Percentiles rank a stretch among this genome's conserved stretches.
Evolutionary conservation across 2,797 vertebrate genomes (phyloP).

Genomic region (Acomys russatus): DNA sequence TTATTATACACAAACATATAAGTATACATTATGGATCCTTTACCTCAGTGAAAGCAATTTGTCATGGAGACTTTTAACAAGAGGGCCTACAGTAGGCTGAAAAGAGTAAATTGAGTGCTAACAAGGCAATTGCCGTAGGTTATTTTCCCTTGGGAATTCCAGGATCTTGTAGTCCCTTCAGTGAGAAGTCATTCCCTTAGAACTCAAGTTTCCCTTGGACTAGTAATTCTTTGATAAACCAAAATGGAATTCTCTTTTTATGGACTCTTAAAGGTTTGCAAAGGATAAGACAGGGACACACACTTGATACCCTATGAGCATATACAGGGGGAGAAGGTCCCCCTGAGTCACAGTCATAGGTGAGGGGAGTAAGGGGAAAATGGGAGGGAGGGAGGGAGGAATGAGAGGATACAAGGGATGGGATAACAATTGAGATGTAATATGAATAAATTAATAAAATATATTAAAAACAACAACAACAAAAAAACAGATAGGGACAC

Average conservation of each 20-base stretch:
- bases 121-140: conserved; percentile 50
- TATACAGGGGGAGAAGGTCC: too few species aligned
- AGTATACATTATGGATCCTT: neutral
- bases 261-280: conserved; percentile 22
- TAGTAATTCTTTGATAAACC: conserved; percentile 58
- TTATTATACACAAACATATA: neutral
- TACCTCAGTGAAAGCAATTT: neutral
- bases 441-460: too few species aligned
- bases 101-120: conserved; percentile 59
- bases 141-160: conserved; percentile 44
- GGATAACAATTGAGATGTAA: too few species aligned
- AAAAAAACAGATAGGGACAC: neutral
- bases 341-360: too few species aligned
- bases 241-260: conserved; percentile 63
- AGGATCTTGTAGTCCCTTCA: neutral
- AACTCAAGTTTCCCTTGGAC: conserved; percentile 64
- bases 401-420: too few species aligned
- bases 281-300: conserved; percentile 44
- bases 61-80: conserved; percentile 10
- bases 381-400: too few species aligned
- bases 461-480: too few species aligned
- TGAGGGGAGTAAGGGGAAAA: too few species aligned
- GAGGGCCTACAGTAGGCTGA: neutral
- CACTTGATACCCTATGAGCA: neutral
- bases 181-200: conserved; percentile 48